Evolutionary conservation across 2,888 invertebrate genomes (phyloP).

Genomic region (Brachynemurus nebulosus): DNA sequence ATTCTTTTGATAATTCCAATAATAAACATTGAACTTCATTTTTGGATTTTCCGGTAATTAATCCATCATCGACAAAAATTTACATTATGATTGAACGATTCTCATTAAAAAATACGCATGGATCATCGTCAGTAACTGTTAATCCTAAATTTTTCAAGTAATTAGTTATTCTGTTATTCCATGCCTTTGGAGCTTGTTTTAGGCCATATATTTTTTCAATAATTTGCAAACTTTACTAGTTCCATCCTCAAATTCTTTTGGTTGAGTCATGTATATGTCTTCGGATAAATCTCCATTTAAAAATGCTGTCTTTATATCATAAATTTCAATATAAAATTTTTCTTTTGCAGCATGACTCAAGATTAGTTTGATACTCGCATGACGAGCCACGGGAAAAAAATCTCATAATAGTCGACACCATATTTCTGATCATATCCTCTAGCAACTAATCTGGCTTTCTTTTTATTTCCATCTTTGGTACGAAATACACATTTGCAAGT

Average conservation of each 20-base stretch:
- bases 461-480: neutral
- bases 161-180: neutral
- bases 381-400: constrained; percentile 18
- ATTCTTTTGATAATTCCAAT: neutral
- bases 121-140: neutral
- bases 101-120: constrained; percentile 17
- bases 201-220: neutral
- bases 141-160: neutral
- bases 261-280: neutral
- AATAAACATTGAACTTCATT: neutral
- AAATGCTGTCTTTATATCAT: neutral
- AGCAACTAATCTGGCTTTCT: neutral
- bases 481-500: too few relatives aligned
- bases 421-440: constrained; percentile 5
- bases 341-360: neutral
- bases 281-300: neutral
- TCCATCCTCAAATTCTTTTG: neutral
- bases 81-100: neutral
- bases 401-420: constrained; percentile 16
- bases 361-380: constrained; percentile 5
- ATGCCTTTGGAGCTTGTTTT: neutral
- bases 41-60: neutral
- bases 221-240: neutral
- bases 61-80: neutral
- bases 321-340: neutral